Evolutionary conservation across 2,888 invertebrate genomes (phyloP).

Genomic region (Sinhomidia bicolor): DNA sequence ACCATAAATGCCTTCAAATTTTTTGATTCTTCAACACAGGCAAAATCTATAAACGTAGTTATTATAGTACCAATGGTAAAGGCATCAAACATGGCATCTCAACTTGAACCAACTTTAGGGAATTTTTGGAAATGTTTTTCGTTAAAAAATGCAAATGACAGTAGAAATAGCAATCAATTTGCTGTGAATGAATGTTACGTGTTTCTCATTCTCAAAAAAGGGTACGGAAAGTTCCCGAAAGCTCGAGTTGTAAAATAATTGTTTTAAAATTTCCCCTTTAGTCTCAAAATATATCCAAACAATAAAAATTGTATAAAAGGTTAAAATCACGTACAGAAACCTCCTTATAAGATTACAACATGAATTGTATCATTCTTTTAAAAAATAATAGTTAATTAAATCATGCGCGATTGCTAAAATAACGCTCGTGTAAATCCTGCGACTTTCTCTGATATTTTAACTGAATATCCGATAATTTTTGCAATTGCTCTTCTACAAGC

Average conservation of each 20-base stretch:
- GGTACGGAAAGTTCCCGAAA: neutral
- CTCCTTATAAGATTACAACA: neutral
- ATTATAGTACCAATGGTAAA: neutral
- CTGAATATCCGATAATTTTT: slow-evolving; percentile 48
- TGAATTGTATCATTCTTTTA: neutral
- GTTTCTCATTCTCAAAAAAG: no score
- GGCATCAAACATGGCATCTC: slow-evolving; percentile 8
- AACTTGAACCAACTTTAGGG: neutral
- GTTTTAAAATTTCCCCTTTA: neutral
- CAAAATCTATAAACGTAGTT: neutral
- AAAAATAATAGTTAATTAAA: no score
- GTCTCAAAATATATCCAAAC: neutral
- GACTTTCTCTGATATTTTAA: slow-evolving; percentile 46
- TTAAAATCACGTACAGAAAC: neutral
- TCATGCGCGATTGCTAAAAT: slow-evolving; percentile 42
- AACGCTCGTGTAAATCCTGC: neutral
- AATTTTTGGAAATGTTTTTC: slow-evolving; percentile 53
- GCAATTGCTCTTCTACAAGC: slow-evolving; percentile 33
- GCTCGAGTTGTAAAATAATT: neutral
- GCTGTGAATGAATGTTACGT: no score
- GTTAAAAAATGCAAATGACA: no score
- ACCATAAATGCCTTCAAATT: neutral
- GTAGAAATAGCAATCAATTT: no score
- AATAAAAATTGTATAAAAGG: neutral
- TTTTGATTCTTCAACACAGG: neutral